phyloP scores from a whole-genome alignment of 2,797 vertebrate genomes.

The Melanotaenia parkinsoni region DNA sequence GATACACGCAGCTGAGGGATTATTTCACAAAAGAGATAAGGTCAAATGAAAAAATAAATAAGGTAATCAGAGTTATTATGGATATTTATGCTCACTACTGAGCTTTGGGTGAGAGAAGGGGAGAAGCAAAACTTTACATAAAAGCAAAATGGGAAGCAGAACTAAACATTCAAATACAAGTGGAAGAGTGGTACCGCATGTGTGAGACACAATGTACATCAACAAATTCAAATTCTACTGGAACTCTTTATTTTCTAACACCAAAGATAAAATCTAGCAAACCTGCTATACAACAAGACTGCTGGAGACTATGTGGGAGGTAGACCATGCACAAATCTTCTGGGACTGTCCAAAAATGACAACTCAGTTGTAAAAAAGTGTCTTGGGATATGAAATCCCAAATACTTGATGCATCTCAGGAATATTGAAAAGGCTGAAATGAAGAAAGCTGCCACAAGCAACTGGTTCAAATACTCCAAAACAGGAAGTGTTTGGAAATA shows the following conservation, averaged over 20 bases:
- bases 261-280: not conserved
- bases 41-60: not conserved
- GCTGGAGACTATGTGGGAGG: not conserved
- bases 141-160: slow-evolving; percentile 14
- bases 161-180: slow-evolving; percentile 7
- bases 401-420: no score
- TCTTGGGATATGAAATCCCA: not conserved
- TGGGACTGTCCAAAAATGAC: not conserved
- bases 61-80: not conserved
- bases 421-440: not conserved
- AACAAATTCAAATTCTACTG: not conserved
- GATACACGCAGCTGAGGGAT: slow-evolving; percentile 16
- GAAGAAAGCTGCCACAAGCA: no score
- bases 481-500: not conserved
- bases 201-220: slow-evolving; percentile 13
- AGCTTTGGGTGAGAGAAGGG: slow-evolving; percentile 1
- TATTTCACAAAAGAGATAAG: slow-evolving; percentile 12
- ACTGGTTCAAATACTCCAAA: no score
- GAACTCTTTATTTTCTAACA: not conserved
- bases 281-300: not conserved
- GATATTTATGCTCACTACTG: slow-evolving; percentile 6
- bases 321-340: not conserved
- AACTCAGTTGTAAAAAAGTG: not conserved
- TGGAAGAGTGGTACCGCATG: slow-evolving; percentile 13
- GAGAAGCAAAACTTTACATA: not conserved